Evolutionary conservation across 2,797 vertebrate species (phyloP).

Genomic region (Ceryle rudis): DNA sequence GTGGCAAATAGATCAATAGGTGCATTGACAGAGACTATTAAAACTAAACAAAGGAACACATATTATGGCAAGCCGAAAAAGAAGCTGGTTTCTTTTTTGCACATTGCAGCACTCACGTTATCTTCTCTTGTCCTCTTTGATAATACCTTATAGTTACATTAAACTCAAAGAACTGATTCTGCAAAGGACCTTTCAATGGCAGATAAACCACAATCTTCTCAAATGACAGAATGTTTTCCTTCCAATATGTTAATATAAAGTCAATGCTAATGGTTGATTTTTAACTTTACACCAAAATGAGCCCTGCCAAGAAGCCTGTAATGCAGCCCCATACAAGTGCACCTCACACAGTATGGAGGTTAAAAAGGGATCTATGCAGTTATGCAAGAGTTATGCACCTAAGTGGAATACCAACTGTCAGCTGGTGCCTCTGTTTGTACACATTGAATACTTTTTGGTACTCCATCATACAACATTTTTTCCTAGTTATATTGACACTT

Average conservation of each 20-base stretch:
- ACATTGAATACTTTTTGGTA: not conserved
- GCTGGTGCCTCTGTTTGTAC: not conserved
- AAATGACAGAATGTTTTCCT: not conserved
- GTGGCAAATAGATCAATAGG: not conserved
- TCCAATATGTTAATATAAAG: not conserved
- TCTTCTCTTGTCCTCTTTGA: not conserved
- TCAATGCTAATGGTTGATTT: not conserved
- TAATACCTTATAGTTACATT: fast-evolving
- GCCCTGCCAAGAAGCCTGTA: fast-evolving
- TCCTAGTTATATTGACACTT: not conserved
- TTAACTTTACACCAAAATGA: not conserved
- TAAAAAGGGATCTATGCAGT: not conserved
- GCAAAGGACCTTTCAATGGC: not conserved
- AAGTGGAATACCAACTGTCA: not conserved
- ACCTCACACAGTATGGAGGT: not conserved
- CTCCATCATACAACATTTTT: not conserved
- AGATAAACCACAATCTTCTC: not conserved
- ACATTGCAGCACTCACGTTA: not conserved
- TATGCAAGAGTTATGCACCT: not conserved
- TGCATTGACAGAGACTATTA: not conserved
- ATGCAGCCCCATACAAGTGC: not conserved
- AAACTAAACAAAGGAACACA: not conserved
- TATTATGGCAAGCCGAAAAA: not conserved
- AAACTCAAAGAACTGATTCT: not conserved
- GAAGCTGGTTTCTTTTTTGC: not conserved